These are phyloP conservation scores for Penaeus japonicus DNA, from an alignment of 1,140 invertebrate genomes.

Conservation along the genomic window DNA sequence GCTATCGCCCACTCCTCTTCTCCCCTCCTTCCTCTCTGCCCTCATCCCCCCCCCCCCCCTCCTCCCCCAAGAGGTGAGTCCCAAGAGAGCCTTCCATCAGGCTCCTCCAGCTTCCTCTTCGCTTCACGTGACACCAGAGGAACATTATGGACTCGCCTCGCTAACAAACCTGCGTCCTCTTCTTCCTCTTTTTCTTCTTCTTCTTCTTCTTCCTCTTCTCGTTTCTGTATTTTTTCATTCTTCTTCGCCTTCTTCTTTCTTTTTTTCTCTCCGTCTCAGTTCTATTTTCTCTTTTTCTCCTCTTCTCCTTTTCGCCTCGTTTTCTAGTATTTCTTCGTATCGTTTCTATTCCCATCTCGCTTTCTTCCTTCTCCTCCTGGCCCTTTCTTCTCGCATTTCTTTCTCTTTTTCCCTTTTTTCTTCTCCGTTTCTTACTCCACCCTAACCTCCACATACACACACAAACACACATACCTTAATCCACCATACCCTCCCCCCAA, in stretches of 20 bases:
- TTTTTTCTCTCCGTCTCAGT: neutral
- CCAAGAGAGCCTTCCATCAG: too few relatives aligned
- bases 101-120: too few relatives aligned
- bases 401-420: neutral
- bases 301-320: neutral
- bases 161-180: too few relatives aligned
- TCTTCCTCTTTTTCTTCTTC: neutral
- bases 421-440: neutral
- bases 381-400: neutral
- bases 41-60: neutral
- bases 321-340: neutral
- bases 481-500: too few relatives aligned
- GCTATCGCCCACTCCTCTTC: neutral
- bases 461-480: too few relatives aligned
- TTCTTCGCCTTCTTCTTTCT: neutral
- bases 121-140: too few relatives aligned
- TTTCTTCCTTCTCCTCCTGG: neutral
- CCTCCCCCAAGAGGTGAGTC: neutral
- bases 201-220: neutral
- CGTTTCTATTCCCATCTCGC: too few relatives aligned
- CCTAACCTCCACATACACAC: neutral
- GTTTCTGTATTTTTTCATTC: too few relatives aligned
- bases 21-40: neutral
- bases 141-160: too few relatives aligned
- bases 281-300: neutral